phyloP scores from a whole-genome alignment of 2,888 invertebrate genomes.

The Marasmarcha lunaedactyla region DNA sequence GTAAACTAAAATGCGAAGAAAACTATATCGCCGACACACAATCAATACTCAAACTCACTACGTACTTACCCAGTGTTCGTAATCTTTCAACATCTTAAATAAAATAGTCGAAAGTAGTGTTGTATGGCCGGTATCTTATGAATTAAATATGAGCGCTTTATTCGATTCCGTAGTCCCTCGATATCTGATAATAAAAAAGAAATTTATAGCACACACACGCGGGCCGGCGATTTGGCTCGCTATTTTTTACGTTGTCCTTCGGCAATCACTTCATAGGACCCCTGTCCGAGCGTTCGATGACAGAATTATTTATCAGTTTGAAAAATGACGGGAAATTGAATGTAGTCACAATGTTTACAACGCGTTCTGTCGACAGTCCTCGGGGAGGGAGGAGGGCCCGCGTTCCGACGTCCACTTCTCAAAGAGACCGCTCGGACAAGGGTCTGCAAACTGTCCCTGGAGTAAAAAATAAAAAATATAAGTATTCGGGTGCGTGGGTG shows the following conservation, averaged over 20 bases:
- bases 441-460: slow-evolving; percentile 70
- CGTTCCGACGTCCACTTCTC: slow-evolving; percentile 71
- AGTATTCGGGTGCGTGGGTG: slow-evolving; percentile 60
- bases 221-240: slow-evolving; percentile 40
- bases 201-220: slow-evolving; percentile 65
- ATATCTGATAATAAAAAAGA: slow-evolving; percentile 71
- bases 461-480: slow-evolving; percentile 67
- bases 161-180: slow-evolving; percentile 70
- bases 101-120: slow-evolving; percentile 62
- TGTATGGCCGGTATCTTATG: slow-evolving; percentile 68
- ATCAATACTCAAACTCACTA: background rate
- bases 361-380: slow-evolving; percentile 67
- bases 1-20: too few species aligned
- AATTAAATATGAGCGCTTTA: slow-evolving; percentile 71
- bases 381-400: slow-evolving; percentile 68
- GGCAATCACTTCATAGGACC: slow-evolving; percentile 70
- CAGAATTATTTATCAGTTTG: slow-evolving; percentile 73
- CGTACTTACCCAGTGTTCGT: slow-evolving; percentile 33
- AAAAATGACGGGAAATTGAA: slow-evolving; percentile 73
- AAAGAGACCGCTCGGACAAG: slow-evolving; percentile 70
- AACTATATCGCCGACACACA: background rate
- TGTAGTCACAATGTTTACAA: slow-evolving; percentile 72
- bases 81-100: slow-evolving; percentile 65
- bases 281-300: slow-evolving; percentile 69
- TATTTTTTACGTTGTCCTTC: slow-evolving; percentile 65